Base-by-base conservation (phyloP, 2,797 vertebrate species). In the Girardinus metallicus region DNA sequence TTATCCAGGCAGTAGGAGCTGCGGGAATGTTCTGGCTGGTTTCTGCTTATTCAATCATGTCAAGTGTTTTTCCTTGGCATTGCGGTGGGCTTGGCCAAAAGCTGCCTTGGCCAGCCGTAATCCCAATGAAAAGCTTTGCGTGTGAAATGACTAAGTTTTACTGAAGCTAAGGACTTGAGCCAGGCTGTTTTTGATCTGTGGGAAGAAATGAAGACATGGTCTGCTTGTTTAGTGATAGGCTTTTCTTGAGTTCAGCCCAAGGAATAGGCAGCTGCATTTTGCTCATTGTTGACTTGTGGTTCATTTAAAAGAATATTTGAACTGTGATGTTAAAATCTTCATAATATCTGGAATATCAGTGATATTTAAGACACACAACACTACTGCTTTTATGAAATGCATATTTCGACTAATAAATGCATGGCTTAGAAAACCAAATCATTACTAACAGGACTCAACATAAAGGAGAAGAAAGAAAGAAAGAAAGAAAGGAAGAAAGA, bases 1-100 rank as follows among this genome's bases (percentile, higher is more conserved):
- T 55, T 34, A 29, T 86, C 66, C 51, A 76, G 51, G n/a, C 80
- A 0, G 77, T 85, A 12, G 6, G n/a, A 47, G 73, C 75, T 73
- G 74, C n/a, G 75, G 84, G 85, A 91, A 91, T 90, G 87, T 88
- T 81, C 78, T 88, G 83, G 79, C 66, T 1, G 29, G 47, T 78
- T 46, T 93, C 92, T 95, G 95, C 87, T 95, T 94, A 94, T 86
- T 87, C 90, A 94, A 95, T 96, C 93, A 94, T 66, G 87, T 91
- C 91, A 92, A 94, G 89, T 95, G 91, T 92, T 95, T 94, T 95
- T 95, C 90, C 93, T 89, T 87, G 93, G 92, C 90, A 92, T 72
- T 12, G 73, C 81, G 86, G 75, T 31, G 86, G 81, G 80, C 74
- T 80, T 82, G 79, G 89, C 86, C 83, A 75, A 84, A 83, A 78